Evolutionary conservation across 2,797 vertebrate genomes (phyloP), one percentile per base, ranked within the genome.

Genomic region (Rhynchotus rufescens): DNA sequence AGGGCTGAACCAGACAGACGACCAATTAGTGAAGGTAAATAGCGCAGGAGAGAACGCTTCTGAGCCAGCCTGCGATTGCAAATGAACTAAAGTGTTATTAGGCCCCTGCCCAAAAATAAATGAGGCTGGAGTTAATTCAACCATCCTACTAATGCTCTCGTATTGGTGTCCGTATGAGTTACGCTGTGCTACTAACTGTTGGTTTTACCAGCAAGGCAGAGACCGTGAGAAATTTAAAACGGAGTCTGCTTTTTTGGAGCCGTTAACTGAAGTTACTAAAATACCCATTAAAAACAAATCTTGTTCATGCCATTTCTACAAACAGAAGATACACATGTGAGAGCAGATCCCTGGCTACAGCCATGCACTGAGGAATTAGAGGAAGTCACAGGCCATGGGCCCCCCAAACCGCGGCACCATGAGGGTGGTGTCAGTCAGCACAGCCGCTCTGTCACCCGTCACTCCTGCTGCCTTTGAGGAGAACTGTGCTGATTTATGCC

Each of bases 61-160:
- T 19, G 47, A 81, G 74, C 78, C 75, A 86, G 52, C 10, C 20
- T 79, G 77, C 49, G 75, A 38, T 19, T 78, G 69, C 56, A 91
- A 84, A 59, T 23, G 11, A 79, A 74, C 32, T 15, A 12, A 84
- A 89, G 47, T 30, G 5, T 2, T 54, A 62, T 78, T 75, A 6
- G 0, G 59, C 62, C 44, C 56, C 26, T 56, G 51, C 52, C 73
- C 79, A 77, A 81, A 80, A 79, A 62, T 71, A 80, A 91, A 90
- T 73, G 64, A 95, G 66, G 56, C 84, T 77, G 84, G 87, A 80
- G 32, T 83, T 79, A 84, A 92, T 81, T 75, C 71, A 84, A 52
- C 66, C 91, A 67, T 91, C 84, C 62, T 26, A 68, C 34, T 61
- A 64, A 5, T 86, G 85, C 36, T 38, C 15, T 84, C 57, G 36